Base-by-base conservation (phyloP, 1,140 invertebrate species). In the Drosophila ogumai region DNA sequence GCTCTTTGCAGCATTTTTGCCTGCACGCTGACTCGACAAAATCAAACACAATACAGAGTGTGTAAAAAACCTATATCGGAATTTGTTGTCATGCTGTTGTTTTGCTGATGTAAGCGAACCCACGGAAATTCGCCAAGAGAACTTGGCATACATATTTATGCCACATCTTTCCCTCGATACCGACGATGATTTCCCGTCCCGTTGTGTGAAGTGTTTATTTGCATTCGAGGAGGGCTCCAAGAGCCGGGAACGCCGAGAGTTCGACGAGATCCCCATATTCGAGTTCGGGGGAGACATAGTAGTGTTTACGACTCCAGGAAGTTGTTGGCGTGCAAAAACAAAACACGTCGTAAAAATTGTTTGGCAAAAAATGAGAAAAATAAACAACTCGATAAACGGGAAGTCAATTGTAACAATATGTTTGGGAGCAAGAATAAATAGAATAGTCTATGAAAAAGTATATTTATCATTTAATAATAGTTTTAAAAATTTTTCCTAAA, bases 161-260 rank as follows among this genome's bases (percentile, higher is more conserved):
- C 57, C 52, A 75, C 34, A 55, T n/a, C 8, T 25, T 31, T 52
- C 50, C 28, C 40, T 19, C 41, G 43, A 71, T 25, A 47, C 28
- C 34, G 49, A 43, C 43, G 49, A 44, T 25, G 32, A 46, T 44
- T 86, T 69, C 56, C 50, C 47, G 54, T 17, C 22, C n/a, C 56
- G 43, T 65, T 69, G 57, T 32, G 9, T 49, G 25, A 50, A 86
- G 79, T 85, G 79, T 85, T 87, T 85, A 75, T 86, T 85, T 87
- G 52, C 73, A 81, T 81, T 68, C 34, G 12, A 32, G 12, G 25
- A 38, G 19, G 40, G 32, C 17, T 47, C 54, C 32, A 17, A 52
- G 46, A 52, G 46, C 36, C 19, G 40, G 40, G 57, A 40, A 41
- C 36, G 25, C n/a, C 19, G 15, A 22, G 41, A 32, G 41, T 25